Conservation (phyloP, 1,140 invertebrate genomes). For the Leptopilina clavipes region DNA sequence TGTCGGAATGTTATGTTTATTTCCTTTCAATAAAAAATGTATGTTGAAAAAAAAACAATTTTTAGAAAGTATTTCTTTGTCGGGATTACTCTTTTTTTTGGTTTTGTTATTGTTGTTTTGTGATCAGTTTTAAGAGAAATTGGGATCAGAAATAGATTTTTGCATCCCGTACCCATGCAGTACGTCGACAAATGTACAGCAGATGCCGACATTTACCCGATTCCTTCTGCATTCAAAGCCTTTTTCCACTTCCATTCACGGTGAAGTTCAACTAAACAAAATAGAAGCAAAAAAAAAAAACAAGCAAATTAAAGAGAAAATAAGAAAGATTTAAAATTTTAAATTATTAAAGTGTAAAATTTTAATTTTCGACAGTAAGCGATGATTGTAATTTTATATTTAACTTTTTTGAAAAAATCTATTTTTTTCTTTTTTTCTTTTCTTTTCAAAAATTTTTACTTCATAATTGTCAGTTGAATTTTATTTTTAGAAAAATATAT, state of each 20-base stretch:
- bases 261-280: slow-evolving; percentile 7
- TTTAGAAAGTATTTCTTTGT: slow-evolving; percentile 1
- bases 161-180: slow-evolving; percentile 30
- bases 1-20: slow-evolving; percentile 17
- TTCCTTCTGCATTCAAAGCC: slow-evolving; percentile 12
- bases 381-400: too few species aligned
- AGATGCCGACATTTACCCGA: slow-evolving; percentile 42
- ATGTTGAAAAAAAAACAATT: slow-evolving; percentile 9
- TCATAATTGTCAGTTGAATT: too few species aligned
- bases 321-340: too few species aligned
- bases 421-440: too few species aligned
- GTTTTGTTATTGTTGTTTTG: too few species aligned
- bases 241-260: slow-evolving; percentile 34
- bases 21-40: not conserved
- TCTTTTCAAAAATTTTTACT: too few species aligned
- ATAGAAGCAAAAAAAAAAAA: not conserved
- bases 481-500: too few species aligned
- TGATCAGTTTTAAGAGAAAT: not conserved
- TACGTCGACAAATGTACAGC: slow-evolving; percentile 48
- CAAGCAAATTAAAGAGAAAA: too few species aligned
- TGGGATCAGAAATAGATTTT: slow-evolving; percentile 20
- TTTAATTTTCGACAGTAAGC: too few species aligned
- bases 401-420: too few species aligned
- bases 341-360: too few species aligned
- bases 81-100: slow-evolving; percentile 2